Evolutionary conservation across 1,140 invertebrate species (phyloP), one percentile per base, ranked within the genome.

Genomic region (Scaptomyza montana): DNA sequence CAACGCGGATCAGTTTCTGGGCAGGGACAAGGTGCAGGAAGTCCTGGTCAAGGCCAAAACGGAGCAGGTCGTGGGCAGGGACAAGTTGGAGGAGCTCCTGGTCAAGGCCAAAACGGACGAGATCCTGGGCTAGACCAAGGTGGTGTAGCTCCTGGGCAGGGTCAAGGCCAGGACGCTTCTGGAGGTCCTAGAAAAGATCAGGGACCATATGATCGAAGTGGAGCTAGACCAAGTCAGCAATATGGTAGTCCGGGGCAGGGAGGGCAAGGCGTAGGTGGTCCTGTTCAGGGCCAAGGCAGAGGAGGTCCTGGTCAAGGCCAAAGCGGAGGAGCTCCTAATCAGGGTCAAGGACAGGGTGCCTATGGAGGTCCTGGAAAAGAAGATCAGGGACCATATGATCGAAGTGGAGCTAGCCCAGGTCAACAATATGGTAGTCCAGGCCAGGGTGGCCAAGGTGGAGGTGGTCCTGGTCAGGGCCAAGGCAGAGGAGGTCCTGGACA

Each of bases 141-240:
- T 16, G 25, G 56, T 3, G 61, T 19, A 43, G 76, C 47, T 36
- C 12, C 28, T 10, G 46, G 30, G 30, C 49, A 60, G 43, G 36
- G 33, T 9, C 4, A 16, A 5, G 19, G 57, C 12, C 47, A 3
- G 45, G 49, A 9, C 5, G 8, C 0, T 51, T 1, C 0, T 16
- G 16, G 16, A 16, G 16, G 16, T 16, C 16, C 16, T 16, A 16
- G 16, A 16, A 16, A 16, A 16, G 16, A 16, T 16, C 16, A 16
- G 16, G 16, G 16, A 16, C 16, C 16, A 16, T 16, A 16, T 16
- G 16, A 16, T 16, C 16, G 28, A 0, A 16, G 41, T 10, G 8
- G 7, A 4, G 16, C 25, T n/a, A 13, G 59, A 7, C 19, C n/a
- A 7, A 1, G 7, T 5, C 47, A 16, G 5, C 28, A 30, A 30